A percentile compares a stretch with the other conserved stretches of the same genome.
phyloP scores from a whole-genome alignment of 2,113 vertebrate genomes.

The Dinomys branickii region DNA sequence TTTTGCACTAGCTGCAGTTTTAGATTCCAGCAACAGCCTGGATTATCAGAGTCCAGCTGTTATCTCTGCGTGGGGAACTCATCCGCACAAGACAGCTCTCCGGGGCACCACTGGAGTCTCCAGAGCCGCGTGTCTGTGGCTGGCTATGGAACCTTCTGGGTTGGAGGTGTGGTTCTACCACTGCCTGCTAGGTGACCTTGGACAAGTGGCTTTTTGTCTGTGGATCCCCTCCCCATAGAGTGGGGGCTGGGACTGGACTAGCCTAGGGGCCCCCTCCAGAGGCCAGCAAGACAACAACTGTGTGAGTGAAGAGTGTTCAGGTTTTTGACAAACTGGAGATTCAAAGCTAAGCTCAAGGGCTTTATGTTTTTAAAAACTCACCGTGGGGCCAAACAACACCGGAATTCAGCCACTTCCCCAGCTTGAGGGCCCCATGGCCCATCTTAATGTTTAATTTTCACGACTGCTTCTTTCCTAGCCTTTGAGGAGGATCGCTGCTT shows the following conservation, averaged over 20 bases:
- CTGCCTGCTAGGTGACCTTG: background rate
- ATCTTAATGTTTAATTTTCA: slow-evolving; percentile 23
- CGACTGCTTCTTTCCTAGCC: slow-evolving; percentile 82
- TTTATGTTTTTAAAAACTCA: background rate
- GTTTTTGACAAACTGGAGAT: background rate
- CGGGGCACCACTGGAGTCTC: background rate
- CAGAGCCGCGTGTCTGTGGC: background rate
- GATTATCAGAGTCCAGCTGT: slow-evolving; percentile 15
- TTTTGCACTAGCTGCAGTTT: slow-evolving; percentile 21
- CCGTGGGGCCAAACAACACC: background rate
- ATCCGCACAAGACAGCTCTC: background rate
- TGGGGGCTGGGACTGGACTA: background rate
- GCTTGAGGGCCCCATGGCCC: background rate
- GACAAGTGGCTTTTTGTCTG: background rate
- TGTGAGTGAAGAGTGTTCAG: background rate
- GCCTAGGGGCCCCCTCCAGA: background rate
- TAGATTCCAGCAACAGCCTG: slow-evolving; percentile 36
- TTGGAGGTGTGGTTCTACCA: background rate
- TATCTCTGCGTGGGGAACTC: slow-evolving; percentile 42
- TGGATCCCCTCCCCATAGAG: background rate
- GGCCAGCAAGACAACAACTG: background rate
- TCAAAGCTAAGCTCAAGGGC: background rate
- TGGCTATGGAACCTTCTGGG: background rate
- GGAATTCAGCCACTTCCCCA: background rate
- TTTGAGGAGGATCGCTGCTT: slow-evolving; percentile 95